phyloP scores from a whole-genome alignment of 1,140 invertebrate species.

The Drosophila sproati region DNA sequence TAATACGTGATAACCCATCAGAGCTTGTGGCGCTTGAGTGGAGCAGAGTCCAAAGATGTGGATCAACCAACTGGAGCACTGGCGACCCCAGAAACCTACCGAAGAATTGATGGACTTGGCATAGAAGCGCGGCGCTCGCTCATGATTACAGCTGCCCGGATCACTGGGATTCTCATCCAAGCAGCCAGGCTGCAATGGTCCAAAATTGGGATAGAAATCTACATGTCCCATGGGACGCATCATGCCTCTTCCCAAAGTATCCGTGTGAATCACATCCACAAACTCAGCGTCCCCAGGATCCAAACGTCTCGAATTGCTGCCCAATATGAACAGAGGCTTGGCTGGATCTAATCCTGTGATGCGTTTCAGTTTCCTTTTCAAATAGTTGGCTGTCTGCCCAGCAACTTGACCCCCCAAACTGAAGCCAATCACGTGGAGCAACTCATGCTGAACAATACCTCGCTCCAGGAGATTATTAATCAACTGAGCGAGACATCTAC shows the following conservation, averaged over 20 bases:
- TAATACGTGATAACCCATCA: constrained; percentile 87
- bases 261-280: constrained; percentile 88
- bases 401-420: constrained; percentile 95
- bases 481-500: constrained; percentile 87
- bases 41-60: constrained; percentile 88
- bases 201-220: constrained; percentile 89
- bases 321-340: constrained; percentile 86
- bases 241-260: constrained; percentile 86
- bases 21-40: constrained; percentile 81
- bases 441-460: constrained; percentile 86
- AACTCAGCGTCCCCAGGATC: constrained; percentile 87
- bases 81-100: constrained; percentile 90
- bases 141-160: constrained; percentile 88
- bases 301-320: constrained; percentile 84
- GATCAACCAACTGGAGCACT: constrained; percentile 87
- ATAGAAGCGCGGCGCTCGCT: constrained; percentile 88
- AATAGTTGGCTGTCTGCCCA: constrained; percentile 90
- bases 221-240: constrained; percentile 85
- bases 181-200: constrained; percentile 87
- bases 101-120: constrained; percentile 88
- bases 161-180: constrained; percentile 85
- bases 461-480: constrained; percentile 87
- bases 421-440: constrained; percentile 95
- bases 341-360: constrained; percentile 88
- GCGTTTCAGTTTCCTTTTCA: constrained; percentile 84